These are phyloP conservation scores for Belonocnema kinseyi DNA, from an alignment of 1,140 invertebrate genomes.

Conservation along the genomic window DNA sequence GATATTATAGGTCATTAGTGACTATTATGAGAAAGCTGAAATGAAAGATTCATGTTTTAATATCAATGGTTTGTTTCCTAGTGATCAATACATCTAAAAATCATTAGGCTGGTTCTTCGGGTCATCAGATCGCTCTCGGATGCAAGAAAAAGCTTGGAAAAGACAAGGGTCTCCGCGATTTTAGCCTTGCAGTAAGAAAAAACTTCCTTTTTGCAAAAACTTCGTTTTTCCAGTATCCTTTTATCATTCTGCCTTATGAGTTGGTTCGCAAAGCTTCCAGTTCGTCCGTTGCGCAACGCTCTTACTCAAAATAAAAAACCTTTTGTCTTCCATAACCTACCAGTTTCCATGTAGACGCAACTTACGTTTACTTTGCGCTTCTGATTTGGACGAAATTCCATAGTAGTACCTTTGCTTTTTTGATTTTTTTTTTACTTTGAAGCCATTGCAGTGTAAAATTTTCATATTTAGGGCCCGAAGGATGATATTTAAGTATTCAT, in stretches of 20 bases:
- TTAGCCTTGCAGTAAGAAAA: not conserved
- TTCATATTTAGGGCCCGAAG: too few relatives aligned
- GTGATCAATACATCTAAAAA: too few relatives aligned
- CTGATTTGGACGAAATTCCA: not conserved
- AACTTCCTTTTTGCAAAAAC: not conserved
- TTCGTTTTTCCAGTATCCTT: not conserved
- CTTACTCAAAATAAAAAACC: not conserved
- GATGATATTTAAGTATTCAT: too few relatives aligned
- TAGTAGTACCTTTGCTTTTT: constrained; percentile 44
- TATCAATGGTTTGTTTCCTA: too few relatives aligned
- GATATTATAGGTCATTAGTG: too few relatives aligned
- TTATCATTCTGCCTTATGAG: not conserved
- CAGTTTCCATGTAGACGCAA: constrained; percentile 37
- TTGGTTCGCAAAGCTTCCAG: constrained; percentile 15
- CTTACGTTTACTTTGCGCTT: not conserved
- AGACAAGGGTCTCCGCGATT: not conserved
- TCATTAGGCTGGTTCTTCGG: not conserved
- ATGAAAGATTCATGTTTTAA: too few relatives aligned
- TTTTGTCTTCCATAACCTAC: constrained; percentile 43
- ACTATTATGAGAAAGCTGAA: too few relatives aligned
- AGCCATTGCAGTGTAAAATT: too few relatives aligned
- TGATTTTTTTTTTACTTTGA: constrained; percentile 47
- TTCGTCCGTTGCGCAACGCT: not conserved
- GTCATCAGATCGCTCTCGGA: not conserved
- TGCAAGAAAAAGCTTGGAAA: constrained; percentile 4